Evolutionary conservation across 2,797 vertebrate species (phyloP).

Genomic region (Spheniscus humboldti): DNA sequence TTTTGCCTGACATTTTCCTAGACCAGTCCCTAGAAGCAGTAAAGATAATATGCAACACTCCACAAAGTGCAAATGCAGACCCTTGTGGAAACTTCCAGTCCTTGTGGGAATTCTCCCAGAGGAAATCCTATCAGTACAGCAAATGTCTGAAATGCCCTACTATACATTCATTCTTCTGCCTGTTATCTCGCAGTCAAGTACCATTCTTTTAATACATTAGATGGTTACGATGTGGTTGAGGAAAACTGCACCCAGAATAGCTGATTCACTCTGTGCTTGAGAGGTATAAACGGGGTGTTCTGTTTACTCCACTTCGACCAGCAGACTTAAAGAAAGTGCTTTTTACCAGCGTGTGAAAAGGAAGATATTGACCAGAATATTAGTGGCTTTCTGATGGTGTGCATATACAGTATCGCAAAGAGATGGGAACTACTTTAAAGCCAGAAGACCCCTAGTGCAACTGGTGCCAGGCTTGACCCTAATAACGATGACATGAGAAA

Average conservation of each 20-base stretch:
- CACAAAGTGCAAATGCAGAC: constrained; percentile 17
- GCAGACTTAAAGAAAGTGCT: background rate
- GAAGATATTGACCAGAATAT: background rate
- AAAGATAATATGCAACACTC: background rate
- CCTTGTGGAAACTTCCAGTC: background rate
- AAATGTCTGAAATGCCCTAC: background rate
- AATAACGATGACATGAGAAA: background rate
- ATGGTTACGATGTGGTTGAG: background rate
- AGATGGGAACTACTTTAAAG: background rate
- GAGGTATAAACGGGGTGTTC: background rate
- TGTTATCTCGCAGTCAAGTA: background rate
- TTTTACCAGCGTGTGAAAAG: background rate
- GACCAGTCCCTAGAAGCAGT: background rate
- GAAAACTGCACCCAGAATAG: background rate
- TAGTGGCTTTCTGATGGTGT: background rate
- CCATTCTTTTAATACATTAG: background rate
- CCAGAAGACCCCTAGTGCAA: background rate
- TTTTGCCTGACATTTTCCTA: constrained; percentile 18
- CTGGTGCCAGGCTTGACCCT: background rate
- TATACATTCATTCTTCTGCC: background rate
- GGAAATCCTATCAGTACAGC: background rate
- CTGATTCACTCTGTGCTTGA: background rate
- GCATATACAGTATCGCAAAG: background rate
- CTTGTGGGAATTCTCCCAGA: background rate
- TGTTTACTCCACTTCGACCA: background rate